phyloP scores from a whole-genome alignment of 2,888 invertebrate genomes.

The Willowsia nigromaculata region DNA sequence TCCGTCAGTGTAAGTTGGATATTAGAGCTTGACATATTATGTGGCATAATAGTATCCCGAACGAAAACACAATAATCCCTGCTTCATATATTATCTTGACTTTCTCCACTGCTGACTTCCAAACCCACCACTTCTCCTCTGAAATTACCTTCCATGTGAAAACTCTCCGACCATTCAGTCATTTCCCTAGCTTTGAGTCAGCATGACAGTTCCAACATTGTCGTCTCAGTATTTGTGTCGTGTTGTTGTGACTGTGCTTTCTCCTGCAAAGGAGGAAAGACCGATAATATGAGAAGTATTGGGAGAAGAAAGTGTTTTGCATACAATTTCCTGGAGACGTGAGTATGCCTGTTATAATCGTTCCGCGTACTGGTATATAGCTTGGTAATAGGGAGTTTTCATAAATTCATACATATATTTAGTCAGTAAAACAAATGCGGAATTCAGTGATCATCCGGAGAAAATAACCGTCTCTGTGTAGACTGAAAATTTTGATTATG shows the following conservation, averaged over 20 bases:
- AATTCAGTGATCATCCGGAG: background rate
- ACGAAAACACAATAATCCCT: background rate
- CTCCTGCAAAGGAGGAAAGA: constrained; percentile 21
- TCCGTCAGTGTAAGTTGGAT: background rate
- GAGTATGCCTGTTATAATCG: background rate
- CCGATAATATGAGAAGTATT: constrained; percentile 11
- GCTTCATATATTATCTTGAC: background rate
- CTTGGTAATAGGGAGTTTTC: background rate
- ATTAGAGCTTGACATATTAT: background rate
- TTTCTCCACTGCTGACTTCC: background rate
- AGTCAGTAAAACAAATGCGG: background rate
- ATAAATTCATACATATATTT: background rate
- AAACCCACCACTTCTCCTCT: background rate
- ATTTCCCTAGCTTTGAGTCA: constrained; percentile 23
- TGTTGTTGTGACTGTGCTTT: background rate
- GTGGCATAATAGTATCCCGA: background rate
- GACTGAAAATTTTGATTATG: no score
- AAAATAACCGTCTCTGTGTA: no score
- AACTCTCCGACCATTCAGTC: constrained; percentile 47
- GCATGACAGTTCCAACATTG: constrained; percentile 23
- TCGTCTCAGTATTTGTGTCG: background rate
- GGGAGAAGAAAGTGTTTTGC: constrained; percentile 52
- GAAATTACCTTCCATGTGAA: constrained; percentile 36
- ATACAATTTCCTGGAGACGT: constrained; percentile 53
- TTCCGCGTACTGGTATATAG: background rate